phyloP scores from a whole-genome alignment of 2,113 vertebrate species.

The Syrmaticus mikado region DNA sequence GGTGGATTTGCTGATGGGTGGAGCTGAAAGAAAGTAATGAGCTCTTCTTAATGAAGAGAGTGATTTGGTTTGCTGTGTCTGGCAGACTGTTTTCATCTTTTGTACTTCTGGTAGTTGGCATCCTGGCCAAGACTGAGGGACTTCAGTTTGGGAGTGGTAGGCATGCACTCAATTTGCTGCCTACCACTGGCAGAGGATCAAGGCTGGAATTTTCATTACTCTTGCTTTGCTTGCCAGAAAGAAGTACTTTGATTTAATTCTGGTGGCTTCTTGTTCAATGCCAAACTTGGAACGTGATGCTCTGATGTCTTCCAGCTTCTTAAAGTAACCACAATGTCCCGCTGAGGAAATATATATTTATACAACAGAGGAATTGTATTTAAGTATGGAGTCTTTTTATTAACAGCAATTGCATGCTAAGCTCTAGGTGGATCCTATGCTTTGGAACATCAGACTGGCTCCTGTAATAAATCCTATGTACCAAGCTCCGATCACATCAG shows the following conservation, averaged over 20 bases:
- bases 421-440: background rate
- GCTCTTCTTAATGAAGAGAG: slow-evolving; percentile 35
- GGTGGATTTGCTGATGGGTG: slow-evolving; percentile 1
- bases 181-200: slow-evolving; percentile 50
- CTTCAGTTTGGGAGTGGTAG: slow-evolving; percentile 48
- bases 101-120: slow-evolving; percentile 42
- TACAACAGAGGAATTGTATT: background rate
- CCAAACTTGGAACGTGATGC: slow-evolving; percentile 60
- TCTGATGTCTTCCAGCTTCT: slow-evolving; percentile 65
- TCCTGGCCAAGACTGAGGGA: background rate
- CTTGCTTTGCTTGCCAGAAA: slow-evolving; percentile 56
- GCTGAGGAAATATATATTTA: slow-evolving; percentile 41
- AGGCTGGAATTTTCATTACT: slow-evolving; percentile 68
- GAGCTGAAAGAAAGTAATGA: slow-evolving; percentile 38
- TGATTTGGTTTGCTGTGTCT: slow-evolving; percentile 24
- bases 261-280: slow-evolving; percentile 64
- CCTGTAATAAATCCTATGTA: background rate
- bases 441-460: background rate
- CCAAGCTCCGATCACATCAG: background rate
- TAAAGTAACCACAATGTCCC: slow-evolving; percentile 52
- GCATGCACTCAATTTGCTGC: slow-evolving; percentile 57
- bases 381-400: slow-evolving; percentile 4
- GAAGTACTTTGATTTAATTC: slow-evolving; percentile 67
- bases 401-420: background rate
- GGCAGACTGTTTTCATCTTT: slow-evolving; percentile 41